Conservation (phyloP, 2,113 vertebrate species). For the Colaptes auratus region DNA sequence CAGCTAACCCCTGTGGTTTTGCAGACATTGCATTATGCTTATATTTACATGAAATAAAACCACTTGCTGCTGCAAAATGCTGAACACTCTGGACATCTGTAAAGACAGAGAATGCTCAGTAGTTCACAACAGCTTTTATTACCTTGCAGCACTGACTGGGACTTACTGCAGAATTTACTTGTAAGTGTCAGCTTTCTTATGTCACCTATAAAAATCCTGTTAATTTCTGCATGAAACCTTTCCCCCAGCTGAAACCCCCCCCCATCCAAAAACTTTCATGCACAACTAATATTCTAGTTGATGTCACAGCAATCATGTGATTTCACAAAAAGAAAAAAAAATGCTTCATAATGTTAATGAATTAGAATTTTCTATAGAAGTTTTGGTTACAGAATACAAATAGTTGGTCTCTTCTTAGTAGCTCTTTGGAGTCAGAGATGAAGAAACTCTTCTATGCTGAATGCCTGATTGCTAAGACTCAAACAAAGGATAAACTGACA, state of each 20-base stretch:
- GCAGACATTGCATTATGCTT: neutral
- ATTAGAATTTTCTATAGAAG: neutral
- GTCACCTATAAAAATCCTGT: neutral
- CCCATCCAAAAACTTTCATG: neutral
- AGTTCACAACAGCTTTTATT: neutral
- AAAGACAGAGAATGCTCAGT: neutral
- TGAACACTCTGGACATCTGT: neutral
- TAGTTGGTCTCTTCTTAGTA: neutral
- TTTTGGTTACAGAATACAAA: rapidly evolving
- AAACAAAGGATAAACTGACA: neutral
- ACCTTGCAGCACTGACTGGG: neutral
- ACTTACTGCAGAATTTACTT: neutral
- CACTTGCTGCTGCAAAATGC: neutral
- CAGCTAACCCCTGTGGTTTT: neutral
- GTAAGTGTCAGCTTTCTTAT: rapidly evolving
- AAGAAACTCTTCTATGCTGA: neutral
- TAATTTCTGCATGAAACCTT: neutral
- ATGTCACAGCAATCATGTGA: neutral
- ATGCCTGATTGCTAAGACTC: neutral
- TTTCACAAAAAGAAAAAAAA: neutral
- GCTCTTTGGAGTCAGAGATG: neutral
- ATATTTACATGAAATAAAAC: neutral
- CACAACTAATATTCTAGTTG: neutral
- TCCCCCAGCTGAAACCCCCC: neutral
- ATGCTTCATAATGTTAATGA: neutral